Base-by-base conservation (phyloP, 2,888 invertebrate species). In the Drosophila percnosoma region DNA sequence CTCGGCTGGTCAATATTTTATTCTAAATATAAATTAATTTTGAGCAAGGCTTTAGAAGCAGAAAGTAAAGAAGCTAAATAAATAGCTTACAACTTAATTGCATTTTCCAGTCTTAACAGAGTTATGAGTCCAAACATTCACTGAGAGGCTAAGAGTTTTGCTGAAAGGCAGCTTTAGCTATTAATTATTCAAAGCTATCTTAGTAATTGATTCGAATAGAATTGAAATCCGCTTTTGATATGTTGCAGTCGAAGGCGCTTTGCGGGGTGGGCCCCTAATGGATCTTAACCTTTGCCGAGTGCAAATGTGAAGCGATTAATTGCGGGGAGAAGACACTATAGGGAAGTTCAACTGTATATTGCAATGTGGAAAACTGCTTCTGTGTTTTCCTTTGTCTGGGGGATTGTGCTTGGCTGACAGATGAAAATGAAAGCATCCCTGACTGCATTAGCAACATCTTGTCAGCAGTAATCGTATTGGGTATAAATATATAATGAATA, bases 271-370 rank as follows among this genome's bases (percentile, higher is more conserved):
- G 36, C 27, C 33, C 33, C 33, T 21, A 49, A 31, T 21, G 65
- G 38, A 51, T 59, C 27, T 68, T 51, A 60, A 69, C 60, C 69
- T 61, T 49, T 40, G 70, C 48, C 34, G 52, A 63, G 63, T 58
- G 71, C 58, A 71, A 58, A 71, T 64, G 53, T 71, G 48, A 48
- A 45, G 45, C 55, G 52, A 63, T 63, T 57, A 70, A 57, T 45
- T 40, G 63, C 40, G 18, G 27, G 33, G 29, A 36, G 38, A 36
- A 42, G 64, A 29, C 38, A 53, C 40, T 51, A 15, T 45, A 45
- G 45, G 4, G 15, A 15, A 15, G 45, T 24, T 24, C 21, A 13
- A 45, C 45, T 45, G 45, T 21, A 53, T 27, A 21, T 24, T 36
- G 27, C 29, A 51, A 63, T 75, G 67, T 70, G 57, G 13, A 34